Base-by-base conservation (phyloP, 1,140 invertebrate species). In the Bombus huntii region DNA sequence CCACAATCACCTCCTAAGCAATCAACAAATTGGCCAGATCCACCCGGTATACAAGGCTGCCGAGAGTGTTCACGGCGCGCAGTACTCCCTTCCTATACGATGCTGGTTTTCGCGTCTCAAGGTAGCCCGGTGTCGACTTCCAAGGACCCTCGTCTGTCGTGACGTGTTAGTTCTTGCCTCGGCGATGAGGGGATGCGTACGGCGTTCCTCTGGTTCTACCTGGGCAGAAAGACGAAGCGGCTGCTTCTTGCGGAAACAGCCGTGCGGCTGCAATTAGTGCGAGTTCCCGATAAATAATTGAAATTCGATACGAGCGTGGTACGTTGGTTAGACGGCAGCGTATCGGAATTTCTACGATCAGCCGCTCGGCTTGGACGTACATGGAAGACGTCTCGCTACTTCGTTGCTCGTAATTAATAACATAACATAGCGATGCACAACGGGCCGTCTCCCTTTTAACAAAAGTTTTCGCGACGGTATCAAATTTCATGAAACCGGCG, bases 211-310 rank as follows among this genome's bases (percentile, higher is more conserved):
- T 18, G 71, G 28, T 75, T 34, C 34, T 37, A 18, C 66, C 53
- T 44, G 12, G 47, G 13, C 28, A 82, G 87, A 86, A 86, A 88
- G 75, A 78, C 79, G 75, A 87, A 31, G 47, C 80, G 85, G 65
- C 75, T 65, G 87, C 66, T 90, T 93, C 90, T 93, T 91, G 78
- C 87, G 75, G 83, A 82, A 92, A 89, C 74, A 86, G 75, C 77
- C n/a, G 73, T 62, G 83, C 68, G 34, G 76, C 53, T 71, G 88
- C 92, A 91, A 93, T 93, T 93, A 93, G 91, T 73, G 73, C 73
- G 72, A 80, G 85, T 91, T 93, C 76, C 73, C 88, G 86, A 91
- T 92, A 93, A 93, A 93, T 92, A 92, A 93, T 93, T 93, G 91
- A 92, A 92, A 93, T 93, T 92, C 90, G 92, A 93, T 93, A 91